A percentile compares a stretch with the other conserved stretches of the same genome.
Conservation (phyloP, 2,888 invertebrate species). For the Ophion obscuratus region DNA sequence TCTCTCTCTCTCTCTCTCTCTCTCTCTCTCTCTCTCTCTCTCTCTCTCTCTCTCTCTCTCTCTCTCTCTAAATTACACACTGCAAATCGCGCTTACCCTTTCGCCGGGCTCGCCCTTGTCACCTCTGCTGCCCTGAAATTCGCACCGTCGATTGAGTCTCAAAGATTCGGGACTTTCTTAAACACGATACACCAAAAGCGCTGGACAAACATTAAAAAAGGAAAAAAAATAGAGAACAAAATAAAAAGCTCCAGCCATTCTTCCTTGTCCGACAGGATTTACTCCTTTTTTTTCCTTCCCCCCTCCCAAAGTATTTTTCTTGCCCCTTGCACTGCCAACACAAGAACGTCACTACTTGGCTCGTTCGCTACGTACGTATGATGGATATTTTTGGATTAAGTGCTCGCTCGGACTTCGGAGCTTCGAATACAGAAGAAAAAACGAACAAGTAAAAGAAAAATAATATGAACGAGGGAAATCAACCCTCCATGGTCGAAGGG, state of each 20-base stretch:
- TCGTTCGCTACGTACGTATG: conserved; percentile 51
- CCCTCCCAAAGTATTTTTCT: conserved; percentile 3
- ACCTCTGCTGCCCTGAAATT: conserved; percentile 89
- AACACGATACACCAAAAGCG: conserved; percentile 12
- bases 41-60: background rate
- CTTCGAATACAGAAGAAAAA: conserved; percentile 14
- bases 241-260: conserved; percentile 26
- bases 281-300: conserved; percentile 8
- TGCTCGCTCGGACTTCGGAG: conserved; percentile 19
- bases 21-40: background rate
- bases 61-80: conserved; percentile 19
- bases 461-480: background rate
- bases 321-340: conserved; percentile 71
- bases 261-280: background rate
- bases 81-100: conserved; percentile 87
- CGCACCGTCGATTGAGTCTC: conserved; percentile 69
- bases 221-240: background rate
- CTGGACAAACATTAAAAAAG: background rate
- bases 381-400: conserved; percentile 28
- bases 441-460: background rate
- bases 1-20: background rate
- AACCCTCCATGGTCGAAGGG: background rate
- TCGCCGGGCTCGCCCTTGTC: conserved; percentile 90
- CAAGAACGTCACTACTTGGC: conserved; percentile 48
- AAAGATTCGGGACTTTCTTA: conserved; percentile 24